Base-by-base conservation (phyloP, 2,888 invertebrate species). In the Tipula lateralis region DNA sequence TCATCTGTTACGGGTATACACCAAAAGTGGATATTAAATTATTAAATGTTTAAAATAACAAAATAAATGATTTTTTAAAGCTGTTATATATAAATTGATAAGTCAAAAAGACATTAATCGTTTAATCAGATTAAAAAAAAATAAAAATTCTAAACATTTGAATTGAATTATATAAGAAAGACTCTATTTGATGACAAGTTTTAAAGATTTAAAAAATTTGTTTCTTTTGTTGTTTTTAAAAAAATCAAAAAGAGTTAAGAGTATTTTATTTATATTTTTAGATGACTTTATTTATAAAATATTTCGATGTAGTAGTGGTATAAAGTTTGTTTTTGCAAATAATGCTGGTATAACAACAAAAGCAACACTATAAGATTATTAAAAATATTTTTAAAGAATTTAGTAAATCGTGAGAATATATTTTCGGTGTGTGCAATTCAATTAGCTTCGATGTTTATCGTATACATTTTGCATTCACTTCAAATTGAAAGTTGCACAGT, bases 31-130 rank as follows among this genome's bases (percentile, higher is more conserved):
- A 50, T 44, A 44, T 44, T n/a, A 13, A 9, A n/a, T n/a, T 36
- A 36, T 36, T 36, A 50, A 50, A 50, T 50, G 16, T 50, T 50
- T 16, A 50, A 50, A 50, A 50, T 50, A 50, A 50, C 44, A 50
- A 50, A 50, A 50, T 50, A 50, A 44, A 44, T 44, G 4, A n/a
- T 44, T 44, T 50, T 50, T 5, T 50, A 50, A 66, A 66, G 66
- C 66, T 24, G 66, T 66, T 66, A 16, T 16, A 16, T 66, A 84
- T 84, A 84, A 84, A 84, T 85, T 86, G 86, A 86, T 86, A 86
- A 85, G 86, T 86, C 85, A 86, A 86, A 82, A 83, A 86, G 86
- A 86, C 86, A 86, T 85, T 86, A 86, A 86, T 86, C 86, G 84
- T 84, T 81, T 86, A 86, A 86, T 86, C 86, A 83, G 86, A 85